These are phyloP conservation scores for Brenthis hecate DNA, from an alignment of 2,888 invertebrate species.

Conservation along the genomic window DNA sequence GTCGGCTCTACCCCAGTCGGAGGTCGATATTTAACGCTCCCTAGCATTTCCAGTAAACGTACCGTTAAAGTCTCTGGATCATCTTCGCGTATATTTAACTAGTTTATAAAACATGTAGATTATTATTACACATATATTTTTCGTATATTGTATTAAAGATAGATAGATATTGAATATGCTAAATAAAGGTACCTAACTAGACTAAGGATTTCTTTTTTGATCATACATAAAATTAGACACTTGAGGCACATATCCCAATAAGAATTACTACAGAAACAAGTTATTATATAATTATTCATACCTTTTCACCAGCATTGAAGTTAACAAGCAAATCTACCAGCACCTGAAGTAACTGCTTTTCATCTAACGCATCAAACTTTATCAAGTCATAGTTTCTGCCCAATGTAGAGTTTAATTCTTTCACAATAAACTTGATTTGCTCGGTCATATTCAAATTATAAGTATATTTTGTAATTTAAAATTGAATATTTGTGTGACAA, in stretches of 20 bases:
- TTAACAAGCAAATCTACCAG: conserved; percentile 89
- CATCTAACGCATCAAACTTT: conserved; percentile 90
- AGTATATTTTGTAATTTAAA: no score
- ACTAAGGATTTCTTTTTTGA: no score
- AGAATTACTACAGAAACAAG: no score
- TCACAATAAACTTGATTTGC: conserved; percentile 86
- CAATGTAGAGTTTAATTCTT: conserved; percentile 87
- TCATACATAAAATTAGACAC: no score
- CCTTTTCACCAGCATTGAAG: conserved; percentile 86
- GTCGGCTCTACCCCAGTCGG: conserved; percentile 74
- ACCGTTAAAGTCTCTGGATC: conserved; percentile 89
- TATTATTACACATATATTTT: not conserved
- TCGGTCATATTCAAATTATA: conserved; percentile 79
- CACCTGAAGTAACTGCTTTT: conserved; percentile 89
- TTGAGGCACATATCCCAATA: no score
- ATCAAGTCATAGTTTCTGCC: conserved; percentile 90
- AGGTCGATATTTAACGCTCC: conserved; percentile 91
- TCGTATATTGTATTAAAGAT: no score
- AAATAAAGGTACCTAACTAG: no score
- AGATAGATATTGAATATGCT: no score
- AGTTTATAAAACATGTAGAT: conserved; percentile 17
- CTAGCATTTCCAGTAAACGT: conserved; percentile 86
- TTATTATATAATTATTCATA: conserved; percentile 42
- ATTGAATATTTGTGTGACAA: no score
- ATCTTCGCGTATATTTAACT: conserved; percentile 88